phyloP scores from a whole-genome alignment of 2,888 invertebrate species.

The Sicus ferrugineus region DNA sequence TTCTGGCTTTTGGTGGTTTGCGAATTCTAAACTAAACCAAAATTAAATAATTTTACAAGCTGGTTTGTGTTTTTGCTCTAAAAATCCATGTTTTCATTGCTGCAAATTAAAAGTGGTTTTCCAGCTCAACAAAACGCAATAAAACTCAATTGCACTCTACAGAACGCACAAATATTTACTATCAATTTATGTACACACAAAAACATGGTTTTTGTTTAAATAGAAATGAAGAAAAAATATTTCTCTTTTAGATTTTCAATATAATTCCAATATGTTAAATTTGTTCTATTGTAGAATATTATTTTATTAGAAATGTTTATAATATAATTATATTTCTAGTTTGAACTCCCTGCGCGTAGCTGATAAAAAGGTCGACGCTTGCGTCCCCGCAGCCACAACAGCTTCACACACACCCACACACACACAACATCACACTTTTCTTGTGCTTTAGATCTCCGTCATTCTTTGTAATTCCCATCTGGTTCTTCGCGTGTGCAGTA shows the following conservation, averaged over 20 bases:
- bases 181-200: slow-evolving; percentile 22
- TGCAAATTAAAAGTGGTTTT: not conserved
- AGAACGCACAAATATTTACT: slow-evolving; percentile 9
- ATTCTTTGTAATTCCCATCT: no score
- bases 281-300: not conserved
- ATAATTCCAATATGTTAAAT: not conserved
- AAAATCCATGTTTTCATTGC: no score
- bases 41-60: not conserved
- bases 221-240: not conserved
- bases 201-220: not conserved
- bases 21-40: not conserved
- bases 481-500: no score
- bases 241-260: no score
- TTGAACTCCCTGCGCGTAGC: not conserved
- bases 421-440: no score
- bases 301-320: not conserved
- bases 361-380: no score
- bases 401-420: no score
- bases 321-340: not conserved
- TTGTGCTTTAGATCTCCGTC: no score
- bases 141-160: not conserved
- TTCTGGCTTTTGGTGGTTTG: not conserved
- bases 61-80: not conserved
- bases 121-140: no score
- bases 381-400: no score